Evolutionary conservation across 2,888 invertebrate species (phyloP), one percentile per base, ranked within the genome.

Genomic region (Drosophila greeni): DNA sequence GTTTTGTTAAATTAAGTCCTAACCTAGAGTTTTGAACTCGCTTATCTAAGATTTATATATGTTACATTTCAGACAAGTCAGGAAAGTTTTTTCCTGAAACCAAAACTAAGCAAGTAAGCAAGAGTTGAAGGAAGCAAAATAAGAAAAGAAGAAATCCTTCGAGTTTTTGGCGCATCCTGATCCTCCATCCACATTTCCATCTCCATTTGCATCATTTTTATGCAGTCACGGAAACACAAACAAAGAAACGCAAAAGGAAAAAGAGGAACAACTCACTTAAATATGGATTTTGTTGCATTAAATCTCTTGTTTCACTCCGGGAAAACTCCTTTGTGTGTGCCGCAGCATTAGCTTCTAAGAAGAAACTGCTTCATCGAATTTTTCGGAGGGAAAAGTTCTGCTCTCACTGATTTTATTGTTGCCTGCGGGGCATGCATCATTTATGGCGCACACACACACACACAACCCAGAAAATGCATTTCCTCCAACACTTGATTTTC

Each of bases 341-440:
- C 34, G 12, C 29, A 20, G 18, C 23, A 59, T 59, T 59, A 59
- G 60, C 59, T 11, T 34, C 26, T 6, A 34, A 39, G 11, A 20
- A 20, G 34, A 34, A 36, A 40, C 26, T 6, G 5, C 5, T 42
- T 23, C 42, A 45, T 53, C 33, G 45, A 54, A 55, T 54, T 65
- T 64, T 54, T 36, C 31, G 33, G 34, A 43, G 40, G 40, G 16
- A 51, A 20, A 62, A 62, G n/a, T 24, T 26, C 29, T 16, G n/a
- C 43, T 43, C 43, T 49, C n/a, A 39, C 47, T 42, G 37, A 42
- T 66, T 39, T 55, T 61, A 37, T 74, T 66, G 61, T 56, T 71
- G 62, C 56, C 23, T 20, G 12, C 11, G 51, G 26, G 24, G 43
- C 53, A 75, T 83, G 65, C 76, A 79, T 83, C 82, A 79, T 72